phyloP scores from a whole-genome alignment of 1,140 invertebrate genomes.

The Atopsyche davidsoni region DNA sequence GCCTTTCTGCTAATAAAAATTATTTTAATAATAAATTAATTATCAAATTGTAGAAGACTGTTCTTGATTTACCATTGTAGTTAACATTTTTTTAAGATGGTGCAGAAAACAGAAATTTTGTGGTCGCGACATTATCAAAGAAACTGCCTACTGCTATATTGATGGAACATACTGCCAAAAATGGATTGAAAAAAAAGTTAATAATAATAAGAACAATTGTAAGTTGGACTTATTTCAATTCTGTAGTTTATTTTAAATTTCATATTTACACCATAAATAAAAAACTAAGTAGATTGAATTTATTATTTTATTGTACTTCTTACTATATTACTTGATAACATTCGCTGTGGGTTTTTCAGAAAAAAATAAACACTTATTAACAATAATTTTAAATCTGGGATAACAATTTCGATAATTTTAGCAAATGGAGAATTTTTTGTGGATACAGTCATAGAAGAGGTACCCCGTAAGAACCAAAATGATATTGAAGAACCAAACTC shows the following conservation, averaged over 20 bases:
- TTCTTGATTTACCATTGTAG: no score
- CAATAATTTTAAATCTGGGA: no score
- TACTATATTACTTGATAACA: background rate
- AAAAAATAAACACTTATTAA: no score
- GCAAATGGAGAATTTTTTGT: conserved; percentile 24
- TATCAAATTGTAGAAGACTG: no score
- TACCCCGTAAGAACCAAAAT: conserved; percentile 19
- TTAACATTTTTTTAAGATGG: conserved; percentile 49
- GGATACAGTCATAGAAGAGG: conserved; percentile 23
- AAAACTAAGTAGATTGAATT: no score
- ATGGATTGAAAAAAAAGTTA: conserved; percentile 59
- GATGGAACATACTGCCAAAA: conserved; percentile 72
- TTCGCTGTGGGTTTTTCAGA: background rate
- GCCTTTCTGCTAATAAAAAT: no score
- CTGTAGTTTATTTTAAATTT: no score
- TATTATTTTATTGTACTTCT: background rate
- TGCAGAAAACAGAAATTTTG: conserved; percentile 71
- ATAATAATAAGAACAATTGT: conserved; percentile 40
- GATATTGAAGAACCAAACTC: conserved; percentile 17
- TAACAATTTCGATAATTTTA: background rate
- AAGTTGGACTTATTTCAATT: background rate
- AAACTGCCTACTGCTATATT: conserved; percentile 79
- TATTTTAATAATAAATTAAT: no score
- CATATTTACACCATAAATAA: no score
- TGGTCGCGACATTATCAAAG: conserved; percentile 63